Evolutionary conservation across 2,113 vertebrate species (phyloP).

Genomic region (Thunnus thynnus): DNA sequence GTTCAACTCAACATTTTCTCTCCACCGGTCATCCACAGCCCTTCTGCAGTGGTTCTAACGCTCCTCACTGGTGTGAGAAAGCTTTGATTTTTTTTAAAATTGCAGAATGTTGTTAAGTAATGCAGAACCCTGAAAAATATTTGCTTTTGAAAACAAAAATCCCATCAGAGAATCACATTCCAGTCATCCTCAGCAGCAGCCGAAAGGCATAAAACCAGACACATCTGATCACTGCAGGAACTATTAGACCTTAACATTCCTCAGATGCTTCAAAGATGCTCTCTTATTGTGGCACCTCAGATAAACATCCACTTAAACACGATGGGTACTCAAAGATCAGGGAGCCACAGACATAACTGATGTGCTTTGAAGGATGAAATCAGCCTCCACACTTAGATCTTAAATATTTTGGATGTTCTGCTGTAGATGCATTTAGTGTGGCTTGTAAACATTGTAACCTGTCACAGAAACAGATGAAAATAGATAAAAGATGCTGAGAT

Average conservation of each 20-base stretch:
- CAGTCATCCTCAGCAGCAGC: background rate
- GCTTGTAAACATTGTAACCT: background rate
- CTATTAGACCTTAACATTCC: background rate
- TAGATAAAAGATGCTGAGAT: too few relatives aligned
- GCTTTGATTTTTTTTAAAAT: too few relatives aligned
- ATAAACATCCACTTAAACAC: slow-evolving; percentile 12
- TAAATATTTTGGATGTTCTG: background rate
- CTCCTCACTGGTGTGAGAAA: too few relatives aligned
- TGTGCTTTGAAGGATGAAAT: background rate
- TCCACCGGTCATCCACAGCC: too few relatives aligned
- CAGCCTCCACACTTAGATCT: background rate
- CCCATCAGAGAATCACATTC: background rate
- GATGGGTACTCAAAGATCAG: background rate
- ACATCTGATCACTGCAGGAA: background rate
- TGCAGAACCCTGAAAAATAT: background rate
- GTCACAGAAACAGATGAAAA: too few relatives aligned
- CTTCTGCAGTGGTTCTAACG: too few relatives aligned
- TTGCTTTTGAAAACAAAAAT: background rate
- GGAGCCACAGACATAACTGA: background rate
- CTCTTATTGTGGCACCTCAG: background rate
- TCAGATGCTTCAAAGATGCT: too few relatives aligned
- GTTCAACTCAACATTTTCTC: too few relatives aligned
- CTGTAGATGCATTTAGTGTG: background rate
- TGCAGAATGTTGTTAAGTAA: background rate
- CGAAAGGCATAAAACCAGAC: background rate